Conservation (phyloP, 53 echinoderm and acorn worm species). For the Mesocentrotus franciscanus region DNA sequence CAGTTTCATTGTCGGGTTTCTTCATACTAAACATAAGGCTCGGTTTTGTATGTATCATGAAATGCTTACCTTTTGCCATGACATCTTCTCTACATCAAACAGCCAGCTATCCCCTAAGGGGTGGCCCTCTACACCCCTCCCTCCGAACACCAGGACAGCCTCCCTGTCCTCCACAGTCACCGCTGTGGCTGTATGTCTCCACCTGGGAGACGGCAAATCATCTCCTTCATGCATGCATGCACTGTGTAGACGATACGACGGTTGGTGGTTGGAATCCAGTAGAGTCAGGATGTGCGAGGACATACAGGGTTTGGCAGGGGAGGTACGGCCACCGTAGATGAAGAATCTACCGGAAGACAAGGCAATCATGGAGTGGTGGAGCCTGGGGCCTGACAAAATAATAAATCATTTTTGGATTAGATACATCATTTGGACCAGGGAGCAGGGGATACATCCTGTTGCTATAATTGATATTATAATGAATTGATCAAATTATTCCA, state of each 20-base stretch:
- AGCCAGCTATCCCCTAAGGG: conserved; percentile 72
- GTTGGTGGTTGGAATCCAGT: neutral
- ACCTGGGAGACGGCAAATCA: conserved; percentile 70
- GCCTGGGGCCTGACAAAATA: conserved; percentile 63
- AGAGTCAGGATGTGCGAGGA: conserved; percentile 62
- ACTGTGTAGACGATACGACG: neutral
- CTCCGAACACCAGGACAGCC: conserved; percentile 79
- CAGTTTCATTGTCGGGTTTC: too few species aligned
- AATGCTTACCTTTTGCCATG: conserved; percentile 71
- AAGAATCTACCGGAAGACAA: conserved; percentile 66
- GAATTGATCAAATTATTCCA: too few species aligned
- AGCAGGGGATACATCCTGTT: too few species aligned
- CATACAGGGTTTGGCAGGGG: conserved; percentile 81
- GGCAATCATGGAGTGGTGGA: conserved; percentile 85
- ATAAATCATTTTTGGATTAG: neutral
- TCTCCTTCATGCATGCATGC: neutral
- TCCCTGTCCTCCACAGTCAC: conserved; percentile 34
- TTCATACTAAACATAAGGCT: too few species aligned
- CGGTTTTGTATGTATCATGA: neutral
- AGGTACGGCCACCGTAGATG: conserved; percentile 89
- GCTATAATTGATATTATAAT: too few species aligned
- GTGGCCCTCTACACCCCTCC: conserved; percentile 57
- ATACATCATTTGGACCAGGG: neutral
- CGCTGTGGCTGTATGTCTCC: conserved; percentile 77
- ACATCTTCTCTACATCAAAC: conserved; percentile 52